phyloP scores from a whole-genome alignment of 2,113 vertebrate species.

The Nothocercus nigrocapillus region DNA sequence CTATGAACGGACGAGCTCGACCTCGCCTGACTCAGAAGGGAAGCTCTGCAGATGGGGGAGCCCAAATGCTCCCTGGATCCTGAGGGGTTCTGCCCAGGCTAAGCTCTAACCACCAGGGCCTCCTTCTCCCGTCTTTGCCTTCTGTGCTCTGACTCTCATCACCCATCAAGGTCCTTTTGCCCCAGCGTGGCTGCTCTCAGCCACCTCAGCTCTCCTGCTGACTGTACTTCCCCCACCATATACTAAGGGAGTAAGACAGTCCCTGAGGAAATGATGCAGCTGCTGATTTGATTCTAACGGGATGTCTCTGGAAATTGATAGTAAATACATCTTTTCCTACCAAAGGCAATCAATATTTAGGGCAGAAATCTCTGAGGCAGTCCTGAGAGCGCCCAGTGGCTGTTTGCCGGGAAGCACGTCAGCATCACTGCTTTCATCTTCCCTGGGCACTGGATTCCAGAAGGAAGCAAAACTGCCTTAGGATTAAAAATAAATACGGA shows the following conservation, averaged over 20 bases:
- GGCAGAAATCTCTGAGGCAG: neutral
- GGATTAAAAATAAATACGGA: neutral
- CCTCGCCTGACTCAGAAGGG: neutral
- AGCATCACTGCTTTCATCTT: neutral
- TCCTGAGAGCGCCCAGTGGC: neutral
- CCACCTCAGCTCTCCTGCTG: rapidly evolving
- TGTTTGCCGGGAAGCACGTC: neutral
- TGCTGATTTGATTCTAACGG: neutral
- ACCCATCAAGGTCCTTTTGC: neutral
- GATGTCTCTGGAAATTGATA: neutral
- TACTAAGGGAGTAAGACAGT: neutral
- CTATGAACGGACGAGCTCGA: neutral
- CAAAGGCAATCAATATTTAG: neutral
- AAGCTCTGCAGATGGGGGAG: neutral
- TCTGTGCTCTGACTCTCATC: neutral
- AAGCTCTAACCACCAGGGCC: neutral
- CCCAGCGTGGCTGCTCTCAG: rapidly evolving
- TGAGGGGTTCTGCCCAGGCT: neutral
- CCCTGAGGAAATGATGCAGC: neutral
- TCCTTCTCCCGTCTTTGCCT: neutral
- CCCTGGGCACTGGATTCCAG: neutral
- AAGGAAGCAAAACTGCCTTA: neutral
- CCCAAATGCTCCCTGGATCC: neutral
- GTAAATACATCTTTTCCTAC: neutral
- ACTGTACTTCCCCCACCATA: neutral